phyloP scores from a whole-genome alignment of 2,888 invertebrate genomes.

The Ennomos fuscantarius region DNA sequence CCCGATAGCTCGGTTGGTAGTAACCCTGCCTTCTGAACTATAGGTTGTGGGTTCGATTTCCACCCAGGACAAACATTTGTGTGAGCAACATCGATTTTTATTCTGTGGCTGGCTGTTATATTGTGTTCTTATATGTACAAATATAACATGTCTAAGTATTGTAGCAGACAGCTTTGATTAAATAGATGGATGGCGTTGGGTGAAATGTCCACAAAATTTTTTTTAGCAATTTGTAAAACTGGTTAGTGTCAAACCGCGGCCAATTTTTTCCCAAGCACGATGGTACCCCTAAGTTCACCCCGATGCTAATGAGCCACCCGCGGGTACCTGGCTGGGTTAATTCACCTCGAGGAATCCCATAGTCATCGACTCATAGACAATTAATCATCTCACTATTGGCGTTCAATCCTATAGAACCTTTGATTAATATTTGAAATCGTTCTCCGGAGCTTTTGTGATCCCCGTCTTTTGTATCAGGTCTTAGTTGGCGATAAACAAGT shows the following conservation, averaged over 20 bases:
- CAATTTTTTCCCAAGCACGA: neutral
- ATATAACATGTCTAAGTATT: too few relatives aligned
- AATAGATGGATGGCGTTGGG: too few relatives aligned
- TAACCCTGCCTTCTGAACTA: too few relatives aligned
- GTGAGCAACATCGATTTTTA: too few relatives aligned
- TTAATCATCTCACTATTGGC: constrained; percentile 59
- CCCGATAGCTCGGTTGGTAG: too few relatives aligned
- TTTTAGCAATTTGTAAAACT: neutral
- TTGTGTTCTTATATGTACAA: too few relatives aligned
- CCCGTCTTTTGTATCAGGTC: constrained; percentile 23
- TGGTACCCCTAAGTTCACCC: constrained; percentile 24
- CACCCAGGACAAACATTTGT: too few relatives aligned
- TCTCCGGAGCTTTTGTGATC: constrained; percentile 34
- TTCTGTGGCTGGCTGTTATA: too few relatives aligned
- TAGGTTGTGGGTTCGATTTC: too few relatives aligned
- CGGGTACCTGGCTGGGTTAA: constrained; percentile 40
- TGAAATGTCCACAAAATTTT: neutral
- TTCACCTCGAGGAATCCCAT: constrained; percentile 45
- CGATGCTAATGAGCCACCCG: constrained; percentile 34
- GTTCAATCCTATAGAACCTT: constrained; percentile 52
- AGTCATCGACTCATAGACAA: constrained; percentile 57
- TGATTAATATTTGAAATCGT: constrained; percentile 53
- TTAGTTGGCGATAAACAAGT: constrained; percentile 13
- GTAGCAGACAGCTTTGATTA: too few relatives aligned
- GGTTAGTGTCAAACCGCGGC: neutral